Evolutionary conservation across 2,888 invertebrate species (phyloP), one percentile per base, ranked within the genome.

Genomic region (Eulithis testata): DNA sequence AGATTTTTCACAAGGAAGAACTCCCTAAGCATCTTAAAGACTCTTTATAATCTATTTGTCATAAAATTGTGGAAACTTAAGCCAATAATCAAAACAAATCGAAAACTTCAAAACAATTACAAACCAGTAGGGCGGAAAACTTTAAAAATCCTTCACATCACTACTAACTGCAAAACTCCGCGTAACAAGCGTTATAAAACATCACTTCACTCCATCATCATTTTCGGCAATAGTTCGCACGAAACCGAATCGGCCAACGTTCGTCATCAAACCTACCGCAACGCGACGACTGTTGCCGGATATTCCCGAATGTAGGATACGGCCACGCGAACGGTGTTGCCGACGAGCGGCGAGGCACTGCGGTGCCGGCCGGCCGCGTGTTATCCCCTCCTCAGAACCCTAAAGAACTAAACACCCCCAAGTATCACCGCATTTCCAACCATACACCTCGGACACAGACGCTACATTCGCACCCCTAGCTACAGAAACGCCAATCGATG

Each of bases 341-440:
- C 90, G 89, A 86, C 88, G 82, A 81, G 79, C 90, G 89, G 87
- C 91, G 86, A 88, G 88, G 86, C 90, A 90, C 90, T 90, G 91
- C 90, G 91, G 80, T 81, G 82, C 84, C 84, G 82, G 81, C 84
- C 83, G 86, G 82, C 89, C 88, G 89, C 90, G 89, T 88, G 90
- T 79, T 78, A 80, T 43, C 78, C 83, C 80, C 81, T 76, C 81
- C 77, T 70, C 80, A 51, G 60, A 65, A 69, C 75, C 72, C 73
- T 75, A 81, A 76, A 78, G 80, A 79, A 76, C 84, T 78, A 80
- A 78, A 89, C 85, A 86, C 77, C 88, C 77, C 82, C 86, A 81
- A 84, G 81, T 76, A 79, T 71, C 66, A 66, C 59, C 71, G 69
- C 62, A 61, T 68, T 63, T 55, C 57, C 61, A 75, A 72, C 76